A percentile compares a stretch with the other conserved stretches of the same genome.
phyloP scores from a whole-genome alignment of 2,113 vertebrate species.

The Rhynchopsitta pachyrhyncha region DNA sequence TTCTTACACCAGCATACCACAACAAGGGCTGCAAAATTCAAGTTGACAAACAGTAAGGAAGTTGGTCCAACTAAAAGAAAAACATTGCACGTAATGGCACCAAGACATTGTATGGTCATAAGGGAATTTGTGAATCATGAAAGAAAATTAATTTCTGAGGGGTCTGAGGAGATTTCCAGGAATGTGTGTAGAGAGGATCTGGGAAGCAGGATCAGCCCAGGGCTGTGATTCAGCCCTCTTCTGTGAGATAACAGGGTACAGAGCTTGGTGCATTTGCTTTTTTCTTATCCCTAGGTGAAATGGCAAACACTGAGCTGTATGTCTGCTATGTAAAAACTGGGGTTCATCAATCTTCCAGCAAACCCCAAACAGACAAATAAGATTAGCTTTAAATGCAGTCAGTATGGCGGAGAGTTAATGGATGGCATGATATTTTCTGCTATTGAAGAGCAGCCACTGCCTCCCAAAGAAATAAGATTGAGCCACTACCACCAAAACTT shows the following conservation, averaged over 20 bases:
- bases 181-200: neutral
- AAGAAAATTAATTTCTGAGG: neutral
- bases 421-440: neutral
- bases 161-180: neutral
- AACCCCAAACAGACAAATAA: neutral
- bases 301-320: neutral
- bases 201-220: neutral
- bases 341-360: neutral
- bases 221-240: neutral
- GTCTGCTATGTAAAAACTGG: neutral
- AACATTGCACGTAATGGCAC: neutral
- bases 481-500: neutral
- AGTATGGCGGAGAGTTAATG: neutral
- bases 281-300: neutral
- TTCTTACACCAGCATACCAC: neutral
- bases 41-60: neutral
- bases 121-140: neutral
- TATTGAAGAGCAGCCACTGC: neutral
- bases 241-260: slow-evolving; percentile 1
- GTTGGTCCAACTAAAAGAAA: neutral
- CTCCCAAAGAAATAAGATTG: neutral
- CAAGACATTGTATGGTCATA: neutral
- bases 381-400: neutral
- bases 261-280: neutral
- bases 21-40: neutral